These are phyloP conservation scores for Pluvialis apricaria DNA, from an alignment of 2,113 vertebrate genomes.

Conservation along the genomic window DNA sequence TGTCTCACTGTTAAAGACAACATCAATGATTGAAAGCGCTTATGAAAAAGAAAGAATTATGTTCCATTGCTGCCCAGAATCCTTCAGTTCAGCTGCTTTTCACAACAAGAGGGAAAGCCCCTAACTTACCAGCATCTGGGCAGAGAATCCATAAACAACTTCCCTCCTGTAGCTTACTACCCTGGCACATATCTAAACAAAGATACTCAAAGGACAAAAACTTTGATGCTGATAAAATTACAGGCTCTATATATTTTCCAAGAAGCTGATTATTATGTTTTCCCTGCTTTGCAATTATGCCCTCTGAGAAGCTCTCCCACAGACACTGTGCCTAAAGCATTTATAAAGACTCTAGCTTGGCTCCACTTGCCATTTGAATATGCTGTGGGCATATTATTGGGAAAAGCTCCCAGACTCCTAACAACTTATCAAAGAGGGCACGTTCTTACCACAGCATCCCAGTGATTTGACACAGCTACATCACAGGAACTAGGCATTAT, in stretches of 20 bases:
- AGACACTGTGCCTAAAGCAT: not conserved
- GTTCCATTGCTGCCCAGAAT: not conserved
- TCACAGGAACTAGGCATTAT: not conserved
- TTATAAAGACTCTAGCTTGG: not conserved
- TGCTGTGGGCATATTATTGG: not conserved
- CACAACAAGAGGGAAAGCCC: not conserved
- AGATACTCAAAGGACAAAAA: not conserved
- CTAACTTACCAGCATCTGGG: not conserved
- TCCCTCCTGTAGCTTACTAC: not conserved
- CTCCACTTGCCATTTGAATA: not conserved
- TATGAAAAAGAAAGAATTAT: not conserved
- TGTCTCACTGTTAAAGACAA: not conserved
- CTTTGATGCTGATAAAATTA: not conserved
- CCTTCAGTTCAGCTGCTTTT: not conserved
- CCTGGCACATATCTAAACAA: not conserved
- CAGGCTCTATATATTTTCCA: not conserved
- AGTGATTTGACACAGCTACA: not conserved
- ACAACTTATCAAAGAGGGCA: not conserved
- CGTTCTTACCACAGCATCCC: not conserved
- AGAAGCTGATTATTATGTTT: not conserved
- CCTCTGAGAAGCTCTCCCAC: not conserved
- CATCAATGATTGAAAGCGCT: not conserved
- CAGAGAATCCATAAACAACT: not conserved
- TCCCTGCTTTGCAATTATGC: not conserved
- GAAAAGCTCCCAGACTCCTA: not conserved